Percentiles rank a stretch among this genome's conserved stretches.
Conservation (phyloP, 2,113 vertebrate genomes). For the Nyctereutes procyonoides region DNA sequence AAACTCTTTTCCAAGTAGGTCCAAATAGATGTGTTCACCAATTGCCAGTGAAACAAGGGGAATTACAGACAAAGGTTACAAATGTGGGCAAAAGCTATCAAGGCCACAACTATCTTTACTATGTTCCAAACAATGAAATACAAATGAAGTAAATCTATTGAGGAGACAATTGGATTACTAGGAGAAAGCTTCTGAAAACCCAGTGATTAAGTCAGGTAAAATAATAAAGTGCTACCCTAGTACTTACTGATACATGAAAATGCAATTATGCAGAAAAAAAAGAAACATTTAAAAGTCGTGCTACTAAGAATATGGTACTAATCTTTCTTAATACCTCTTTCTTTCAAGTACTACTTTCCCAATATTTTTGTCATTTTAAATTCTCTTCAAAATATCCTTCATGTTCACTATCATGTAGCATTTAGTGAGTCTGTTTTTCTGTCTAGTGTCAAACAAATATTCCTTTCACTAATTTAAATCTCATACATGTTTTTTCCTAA, state of each 20-base stretch:
- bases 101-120: background rate
- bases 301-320: conserved; percentile 57
- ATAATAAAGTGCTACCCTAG: conserved; percentile 49
- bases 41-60: background rate
- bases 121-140: conserved; percentile 54
- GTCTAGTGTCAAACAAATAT: background rate
- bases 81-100: background rate
- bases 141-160: conserved; percentile 69
- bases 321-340: conserved; percentile 73
- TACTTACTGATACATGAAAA: conserved; percentile 68
- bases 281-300: conserved; percentile 66
- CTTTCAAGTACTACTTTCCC: conserved; percentile 72
- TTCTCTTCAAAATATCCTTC: background rate
- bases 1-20: background rate
- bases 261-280: conserved; percentile 77
- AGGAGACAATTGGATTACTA: conserved; percentile 68
- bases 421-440: conserved; percentile 51
- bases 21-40: background rate
- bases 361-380: conserved; percentile 69
- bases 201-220: conserved; percentile 68
- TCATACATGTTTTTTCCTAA: background rate
- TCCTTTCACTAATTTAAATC: background rate
- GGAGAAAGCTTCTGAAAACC: conserved; percentile 48
- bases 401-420: background rate
- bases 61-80: background rate